phyloP scores from a whole-genome alignment of 2,797 vertebrate genomes.

The Chromis chromis region DNA sequence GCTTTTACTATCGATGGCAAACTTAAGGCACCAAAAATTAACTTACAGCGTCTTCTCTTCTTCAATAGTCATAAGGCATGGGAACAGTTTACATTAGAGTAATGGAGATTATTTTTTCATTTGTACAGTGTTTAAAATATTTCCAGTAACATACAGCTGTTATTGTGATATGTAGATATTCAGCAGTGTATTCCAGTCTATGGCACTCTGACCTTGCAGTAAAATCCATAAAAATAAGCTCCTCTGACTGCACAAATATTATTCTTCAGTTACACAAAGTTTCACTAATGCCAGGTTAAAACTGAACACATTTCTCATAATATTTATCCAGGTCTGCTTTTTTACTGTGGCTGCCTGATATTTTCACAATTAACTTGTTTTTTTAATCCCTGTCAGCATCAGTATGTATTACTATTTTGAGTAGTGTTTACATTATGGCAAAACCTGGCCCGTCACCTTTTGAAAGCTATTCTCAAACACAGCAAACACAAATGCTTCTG shows the following conservation, averaged over 20 bases:
- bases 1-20: background rate
- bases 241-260: background rate
- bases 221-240: background rate
- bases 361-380: background rate
- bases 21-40: background rate
- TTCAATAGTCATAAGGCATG: background rate
- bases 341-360: background rate
- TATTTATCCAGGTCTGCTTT: conserved; percentile 13
- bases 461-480: too few species aligned
- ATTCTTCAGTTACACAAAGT: conserved; percentile 2
- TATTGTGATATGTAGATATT: background rate
- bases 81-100: too few species aligned
- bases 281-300: background rate
- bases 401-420: background rate
- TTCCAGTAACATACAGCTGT: background rate
- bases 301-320: conserved; percentile 10
- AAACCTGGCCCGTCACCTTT: too few species aligned
- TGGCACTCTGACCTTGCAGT: background rate
- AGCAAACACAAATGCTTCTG: too few species aligned
- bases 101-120: too few species aligned
- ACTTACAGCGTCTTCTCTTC: background rate
- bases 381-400: background rate
- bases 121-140: background rate
- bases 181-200: background rate
- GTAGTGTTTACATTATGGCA: background rate